Percentiles rank a stretch among this genome's conserved stretches.
These are phyloP conservation scores for Pampus argenteus DNA, from an alignment of 2,797 vertebrate species.

Conservation along the genomic window DNA sequence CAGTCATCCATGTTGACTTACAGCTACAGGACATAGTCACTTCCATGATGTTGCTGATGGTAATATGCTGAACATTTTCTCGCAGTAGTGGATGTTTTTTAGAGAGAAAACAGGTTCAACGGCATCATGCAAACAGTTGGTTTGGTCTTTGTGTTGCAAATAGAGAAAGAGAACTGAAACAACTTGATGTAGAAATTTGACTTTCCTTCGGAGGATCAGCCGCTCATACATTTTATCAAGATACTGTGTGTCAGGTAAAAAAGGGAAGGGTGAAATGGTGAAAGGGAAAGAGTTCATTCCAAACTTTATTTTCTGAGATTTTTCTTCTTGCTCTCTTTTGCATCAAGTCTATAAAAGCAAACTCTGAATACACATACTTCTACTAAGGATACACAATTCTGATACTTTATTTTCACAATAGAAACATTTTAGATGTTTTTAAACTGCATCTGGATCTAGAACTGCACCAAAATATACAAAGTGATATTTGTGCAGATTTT, in stretches of 20 bases:
- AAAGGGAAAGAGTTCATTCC: slow-evolving; percentile 48
- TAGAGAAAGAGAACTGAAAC: slow-evolving; percentile 18
- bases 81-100: slow-evolving; percentile 21
- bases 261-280: slow-evolving; percentile 26
- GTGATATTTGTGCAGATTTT: not conserved
- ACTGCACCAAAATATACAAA: not conserved
- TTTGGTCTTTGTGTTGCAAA: slow-evolving; percentile 28
- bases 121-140: slow-evolving; percentile 16
- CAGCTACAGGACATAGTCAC: slow-evolving; percentile 1
- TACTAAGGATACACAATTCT: not conserved
- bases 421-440: not conserved
- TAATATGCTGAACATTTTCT: slow-evolving; percentile 34
- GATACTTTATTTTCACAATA: not conserved
- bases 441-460: not conserved
- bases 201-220: slow-evolving; percentile 26
- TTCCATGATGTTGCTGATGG: slow-evolving; percentile 8
- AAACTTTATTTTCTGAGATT: slow-evolving; percentile 19
- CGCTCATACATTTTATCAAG: slow-evolving; percentile 30
- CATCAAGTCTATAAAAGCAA: slow-evolving; percentile 6
- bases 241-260: slow-evolving; percentile 12
- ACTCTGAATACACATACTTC: not conserved
- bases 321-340: slow-evolving; percentile 1
- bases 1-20: not conserved
- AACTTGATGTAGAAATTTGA: slow-evolving; percentile 33
- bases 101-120: slow-evolving; percentile 39